phyloP scores from a whole-genome alignment of 2,113 vertebrate genomes.

The Antennarius striatus region DNA sequence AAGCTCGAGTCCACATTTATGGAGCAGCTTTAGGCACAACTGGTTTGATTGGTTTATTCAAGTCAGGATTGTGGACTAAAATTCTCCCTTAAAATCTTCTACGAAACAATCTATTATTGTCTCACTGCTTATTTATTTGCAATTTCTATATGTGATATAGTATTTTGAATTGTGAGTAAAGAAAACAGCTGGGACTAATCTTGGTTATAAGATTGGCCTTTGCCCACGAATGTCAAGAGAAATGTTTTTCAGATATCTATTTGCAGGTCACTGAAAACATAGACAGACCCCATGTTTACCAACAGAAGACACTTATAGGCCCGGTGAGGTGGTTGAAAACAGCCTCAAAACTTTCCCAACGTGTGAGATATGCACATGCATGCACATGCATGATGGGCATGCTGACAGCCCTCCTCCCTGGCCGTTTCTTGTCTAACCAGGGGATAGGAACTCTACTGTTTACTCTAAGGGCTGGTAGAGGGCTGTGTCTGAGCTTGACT shows the following conservation, averaged over 20 bases:
- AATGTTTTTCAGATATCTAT: conserved; percentile 71
- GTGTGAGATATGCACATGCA: conserved; percentile 57
- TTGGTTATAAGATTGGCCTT: conserved; percentile 38
- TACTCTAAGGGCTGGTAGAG: conserved; percentile 67
- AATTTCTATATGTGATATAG: background rate
- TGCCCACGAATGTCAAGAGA: conserved; percentile 38
- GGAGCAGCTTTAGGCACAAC: no score
- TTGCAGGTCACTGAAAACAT: conserved; percentile 58
- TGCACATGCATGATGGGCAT: conserved; percentile 57
- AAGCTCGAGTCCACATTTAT: no score
- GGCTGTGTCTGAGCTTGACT: conserved; percentile 76
- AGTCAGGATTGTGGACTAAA: no score
- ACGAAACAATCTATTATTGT: background rate
- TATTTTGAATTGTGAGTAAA: conserved; percentile 35
- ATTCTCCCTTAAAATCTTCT: no score
- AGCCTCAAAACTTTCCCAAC: conserved; percentile 49
- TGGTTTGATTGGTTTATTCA: no score
- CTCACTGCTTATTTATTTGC: background rate
- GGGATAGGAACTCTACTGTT: conserved; percentile 70
- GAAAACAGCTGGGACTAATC: conserved; percentile 61
- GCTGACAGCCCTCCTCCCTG: conserved; percentile 37
- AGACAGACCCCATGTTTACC: conserved; percentile 65
- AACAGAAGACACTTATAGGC: conserved; percentile 59
- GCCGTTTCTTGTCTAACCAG: conserved; percentile 55
- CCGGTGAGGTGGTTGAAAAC: conserved; percentile 64